Base-by-base conservation (phyloP, 2,888 invertebrate species). In the Erebia aethiops region DNA sequence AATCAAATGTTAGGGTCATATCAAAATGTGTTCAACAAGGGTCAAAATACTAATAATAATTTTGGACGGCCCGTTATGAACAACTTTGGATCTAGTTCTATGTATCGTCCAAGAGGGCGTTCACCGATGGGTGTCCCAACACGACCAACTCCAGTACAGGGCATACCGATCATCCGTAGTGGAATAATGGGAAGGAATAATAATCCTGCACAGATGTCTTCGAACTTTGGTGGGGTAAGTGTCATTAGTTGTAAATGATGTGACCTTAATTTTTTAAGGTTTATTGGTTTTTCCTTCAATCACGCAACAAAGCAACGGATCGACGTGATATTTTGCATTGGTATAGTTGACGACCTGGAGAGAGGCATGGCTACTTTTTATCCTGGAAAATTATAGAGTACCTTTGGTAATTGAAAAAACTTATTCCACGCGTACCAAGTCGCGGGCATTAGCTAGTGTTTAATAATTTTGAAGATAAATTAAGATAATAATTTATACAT, bases 131-230 rank as follows among this genome's bases (percentile, higher is more conserved):
- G 81, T 1, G 74, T 81, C 46, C 77, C 83, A 3, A 77, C 84
- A 0, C 81, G 85, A 7, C 71, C 77, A 9, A 67, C 78, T 35
- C 80, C 85, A 2, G 78, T 86, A 5, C 88, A 85, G 21, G 88
- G 87, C 5, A 77, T 84, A 1, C 85, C 87, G 0, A 80, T 88
- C 49, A 70, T 89, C 26, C 82, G 89, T 11, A 84, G 83, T 8
- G 94, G 94, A 57, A 94, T 95, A 88, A 93, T 95, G 85, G 94
- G 95, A 78, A 94, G 95, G 77, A 95, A 95, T 63, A 88, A 88
- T 58, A 89, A 94, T 72, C 52, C 61, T 8, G 61, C 49, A 18
- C 21, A 66, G n/a, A 43, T 56, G 16, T n/a, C 73, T 16, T 43
- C 71, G 5, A 71, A 66, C 26, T 71, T 51, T 57, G 16, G 67